phyloP scores from a whole-genome alignment of 53 echinoderm and acorn worm species.

The Luidia sarsii region DNA sequence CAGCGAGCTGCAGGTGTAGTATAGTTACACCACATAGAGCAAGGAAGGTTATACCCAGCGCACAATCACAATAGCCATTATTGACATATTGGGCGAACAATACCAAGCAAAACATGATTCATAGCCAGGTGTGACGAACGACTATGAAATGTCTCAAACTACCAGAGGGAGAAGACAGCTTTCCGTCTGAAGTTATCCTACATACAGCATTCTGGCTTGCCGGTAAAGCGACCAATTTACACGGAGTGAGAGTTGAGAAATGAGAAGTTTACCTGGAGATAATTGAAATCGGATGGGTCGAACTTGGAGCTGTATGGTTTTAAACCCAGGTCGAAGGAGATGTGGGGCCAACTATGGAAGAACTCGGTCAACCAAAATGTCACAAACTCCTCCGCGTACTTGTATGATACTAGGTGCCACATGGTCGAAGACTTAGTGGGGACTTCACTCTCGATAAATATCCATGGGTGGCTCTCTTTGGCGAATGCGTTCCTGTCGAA shows the following conservation, averaged over 20 bases:
- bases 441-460: neutral
- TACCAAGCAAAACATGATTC: constrained; percentile 1
- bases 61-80: neutral
- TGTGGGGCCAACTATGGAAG: constrained; percentile 74
- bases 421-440: constrained; percentile 22
- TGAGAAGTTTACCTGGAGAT: constrained; percentile 60
- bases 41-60: too few relatives aligned
- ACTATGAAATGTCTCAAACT: too few relatives aligned
- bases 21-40: too few relatives aligned
- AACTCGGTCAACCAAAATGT: constrained; percentile 66
- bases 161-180: too few relatives aligned
- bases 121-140: neutral
- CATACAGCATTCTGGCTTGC: too few relatives aligned
- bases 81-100: neutral
- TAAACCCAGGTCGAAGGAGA: constrained; percentile 63
- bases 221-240: too few relatives aligned
- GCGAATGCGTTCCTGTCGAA: too few relatives aligned
- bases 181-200: too few relatives aligned
- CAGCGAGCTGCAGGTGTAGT: too few relatives aligned
- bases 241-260: too few relatives aligned
- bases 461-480: neutral
- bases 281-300: constrained; percentile 43
- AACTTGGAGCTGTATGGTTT: constrained; percentile 57
- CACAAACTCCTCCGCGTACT: constrained; percentile 57
- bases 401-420: constrained; percentile 61